Evolutionary conservation across 2,797 vertebrate species (phyloP).

Genomic region (Corythornis leucogaster): DNA sequence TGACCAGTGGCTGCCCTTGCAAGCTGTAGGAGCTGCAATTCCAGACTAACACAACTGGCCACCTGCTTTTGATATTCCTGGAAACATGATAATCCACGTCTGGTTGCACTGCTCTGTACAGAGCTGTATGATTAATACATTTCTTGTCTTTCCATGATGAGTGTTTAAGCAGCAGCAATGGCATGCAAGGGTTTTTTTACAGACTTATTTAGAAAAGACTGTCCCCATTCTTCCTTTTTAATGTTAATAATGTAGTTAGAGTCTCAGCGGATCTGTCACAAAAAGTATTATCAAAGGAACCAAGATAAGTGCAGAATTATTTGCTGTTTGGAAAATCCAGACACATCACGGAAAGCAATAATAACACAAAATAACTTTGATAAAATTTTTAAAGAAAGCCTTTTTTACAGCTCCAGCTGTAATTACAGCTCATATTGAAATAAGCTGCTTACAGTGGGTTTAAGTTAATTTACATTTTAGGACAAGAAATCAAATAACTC

Average conservation of each 20-base stretch:
- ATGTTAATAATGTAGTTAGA: conserved; percentile 12
- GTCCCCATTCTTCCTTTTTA: conserved; percentile 29
- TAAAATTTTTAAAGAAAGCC: conserved; percentile 45
- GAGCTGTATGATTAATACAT: neutral
- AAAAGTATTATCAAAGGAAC: conserved; percentile 45
- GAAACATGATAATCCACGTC: neutral
- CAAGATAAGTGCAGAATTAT: conserved; percentile 40
- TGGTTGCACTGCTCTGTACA: neutral
- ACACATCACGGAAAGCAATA: conserved; percentile 19
- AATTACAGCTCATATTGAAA: conserved; percentile 41
- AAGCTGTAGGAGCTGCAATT: neutral
- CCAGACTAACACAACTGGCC: neutral
- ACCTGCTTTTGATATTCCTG: neutral
- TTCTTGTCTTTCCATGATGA: neutral
- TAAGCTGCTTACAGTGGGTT: conserved; percentile 29
- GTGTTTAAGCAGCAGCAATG: conserved; percentile 18
- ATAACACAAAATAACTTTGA: conserved; percentile 44
- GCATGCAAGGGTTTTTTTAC: neutral
- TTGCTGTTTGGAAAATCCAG: conserved; percentile 65
- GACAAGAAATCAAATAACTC: neutral
- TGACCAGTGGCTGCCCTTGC: neutral
- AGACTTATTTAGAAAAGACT: conserved; percentile 6
- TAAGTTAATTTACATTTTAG: conserved; percentile 30
- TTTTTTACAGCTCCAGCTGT: conserved; percentile 1
- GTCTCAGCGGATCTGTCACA: conserved; percentile 21